These are phyloP conservation scores for Bathynomus jamesi DNA, from an alignment of 1,140 invertebrate species.

Conservation along the genomic window DNA sequence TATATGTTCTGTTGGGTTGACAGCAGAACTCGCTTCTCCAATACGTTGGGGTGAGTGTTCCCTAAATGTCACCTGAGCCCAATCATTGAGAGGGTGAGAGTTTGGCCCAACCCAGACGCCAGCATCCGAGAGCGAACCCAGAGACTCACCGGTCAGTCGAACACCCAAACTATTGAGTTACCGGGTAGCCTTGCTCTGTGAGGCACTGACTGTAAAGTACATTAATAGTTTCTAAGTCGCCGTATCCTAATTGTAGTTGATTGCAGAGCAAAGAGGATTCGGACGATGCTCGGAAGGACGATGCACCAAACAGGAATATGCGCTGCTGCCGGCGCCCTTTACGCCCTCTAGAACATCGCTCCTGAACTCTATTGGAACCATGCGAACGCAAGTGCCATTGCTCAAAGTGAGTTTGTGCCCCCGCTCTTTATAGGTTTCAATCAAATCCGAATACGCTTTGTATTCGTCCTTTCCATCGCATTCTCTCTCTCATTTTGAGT, in stretches of 20 bases:
- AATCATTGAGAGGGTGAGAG: not conserved
- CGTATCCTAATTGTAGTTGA: too few species aligned
- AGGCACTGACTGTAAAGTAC: conserved; percentile 38
- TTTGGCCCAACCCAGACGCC: too few species aligned
- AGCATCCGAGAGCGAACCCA: too few species aligned
- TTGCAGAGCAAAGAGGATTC: conserved; percentile 58
- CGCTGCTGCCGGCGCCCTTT: conserved; percentile 76
- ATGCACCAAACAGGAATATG: conserved; percentile 83
- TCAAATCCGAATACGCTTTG: not conserved
- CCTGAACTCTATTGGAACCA: conserved; percentile 67
- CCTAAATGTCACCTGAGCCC: too few species aligned
- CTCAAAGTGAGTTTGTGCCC: conserved; percentile 49
- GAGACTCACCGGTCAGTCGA: too few species aligned
- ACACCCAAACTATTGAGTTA: too few species aligned
- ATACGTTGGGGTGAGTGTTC: too few species aligned
- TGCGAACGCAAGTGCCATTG: conserved; percentile 57
- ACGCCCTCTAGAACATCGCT: conserved; percentile 66
- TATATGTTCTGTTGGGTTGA: not conserved
- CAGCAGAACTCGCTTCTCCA: too few species aligned
- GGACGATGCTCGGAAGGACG: conserved; percentile 82
- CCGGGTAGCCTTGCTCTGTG: not conserved
- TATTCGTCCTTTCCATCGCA: not conserved
- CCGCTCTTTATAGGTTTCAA: not conserved
- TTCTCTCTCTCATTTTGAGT: not conserved
- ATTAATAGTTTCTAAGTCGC: not conserved